Evolutionary conservation across 2,888 invertebrate genomes (phyloP).

Genomic region (Meandrusa payeni): DNA sequence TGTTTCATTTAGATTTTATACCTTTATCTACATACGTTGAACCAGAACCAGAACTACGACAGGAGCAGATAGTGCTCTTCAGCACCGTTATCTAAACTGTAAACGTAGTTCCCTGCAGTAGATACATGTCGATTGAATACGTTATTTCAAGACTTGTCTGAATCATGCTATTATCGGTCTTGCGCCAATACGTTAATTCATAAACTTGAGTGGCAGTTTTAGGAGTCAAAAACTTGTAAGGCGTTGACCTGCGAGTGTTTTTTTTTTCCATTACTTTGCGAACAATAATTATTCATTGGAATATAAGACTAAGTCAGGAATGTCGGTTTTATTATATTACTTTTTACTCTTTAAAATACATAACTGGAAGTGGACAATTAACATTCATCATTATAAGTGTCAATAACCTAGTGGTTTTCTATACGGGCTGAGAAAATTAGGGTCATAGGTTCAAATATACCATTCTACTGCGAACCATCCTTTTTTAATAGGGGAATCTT

Average conservation of each 20-base stretch:
- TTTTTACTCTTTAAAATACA: no score
- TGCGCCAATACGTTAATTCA: slow-evolving; percentile 4
- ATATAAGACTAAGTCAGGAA: not conserved
- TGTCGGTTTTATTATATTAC: not conserved
- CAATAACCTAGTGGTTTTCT: no score
- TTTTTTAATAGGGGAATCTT: no score
- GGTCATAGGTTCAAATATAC: no score
- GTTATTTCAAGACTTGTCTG: slow-evolving; percentile 1
- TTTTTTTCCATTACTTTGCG: slow-evolving; percentile 2
- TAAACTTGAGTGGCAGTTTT: slow-evolving; percentile 13
- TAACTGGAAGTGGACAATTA: no score
- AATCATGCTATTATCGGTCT: slow-evolving; percentile 12
- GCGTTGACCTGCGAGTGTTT: slow-evolving; percentile 16
- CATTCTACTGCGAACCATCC: no score
- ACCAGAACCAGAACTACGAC: no score
- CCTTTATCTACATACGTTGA: no score
- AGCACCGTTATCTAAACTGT: slow-evolving; percentile 12
- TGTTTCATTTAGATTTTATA: no score
- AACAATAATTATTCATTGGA: slow-evolving; percentile 15
- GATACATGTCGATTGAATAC: slow-evolving; percentile 7
- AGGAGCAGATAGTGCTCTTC: no score
- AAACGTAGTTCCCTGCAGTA: slow-evolving; percentile 1
- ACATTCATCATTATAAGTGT: no score
- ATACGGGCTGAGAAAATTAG: no score
- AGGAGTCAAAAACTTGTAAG: slow-evolving; percentile 9